Percentiles rank a stretch among this genome's conserved stretches.
Conservation (phyloP, 2,797 vertebrate species). For the Bradypodion pumilum region DNA sequence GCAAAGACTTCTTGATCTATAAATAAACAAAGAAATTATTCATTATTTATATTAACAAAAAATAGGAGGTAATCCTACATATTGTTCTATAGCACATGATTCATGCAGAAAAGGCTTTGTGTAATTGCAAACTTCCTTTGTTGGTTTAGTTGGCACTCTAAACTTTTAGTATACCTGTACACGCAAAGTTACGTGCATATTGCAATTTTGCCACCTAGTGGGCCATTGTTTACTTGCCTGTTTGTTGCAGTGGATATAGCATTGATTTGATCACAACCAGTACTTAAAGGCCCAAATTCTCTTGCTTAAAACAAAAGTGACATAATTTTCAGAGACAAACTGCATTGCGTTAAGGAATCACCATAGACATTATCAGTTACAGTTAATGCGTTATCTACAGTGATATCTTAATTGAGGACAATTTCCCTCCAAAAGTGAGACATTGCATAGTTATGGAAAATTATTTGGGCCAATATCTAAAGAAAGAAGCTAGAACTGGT, state of each 20-base stretch:
- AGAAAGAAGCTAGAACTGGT: not conserved
- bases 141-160: not conserved
- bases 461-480: not conserved
- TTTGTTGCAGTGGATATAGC: not conserved
- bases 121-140: not conserved
- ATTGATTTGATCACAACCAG: not conserved
- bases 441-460: too few species aligned
- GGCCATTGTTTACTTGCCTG: not conserved
- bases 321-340: too few species aligned
- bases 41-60: not conserved
- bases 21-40: not conserved
- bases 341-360: too few species aligned
- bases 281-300: not conserved
- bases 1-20: not conserved
- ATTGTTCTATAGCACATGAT: not conserved
- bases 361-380: too few species aligned
- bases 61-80: not conserved
- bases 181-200: not conserved
- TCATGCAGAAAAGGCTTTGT: not conserved
- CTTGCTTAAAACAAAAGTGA: too few species aligned
- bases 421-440: too few species aligned
- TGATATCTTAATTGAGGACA: too few species aligned
- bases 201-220: slow-evolving; percentile 26
- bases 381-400: too few species aligned
- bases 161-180: not conserved